Evolutionary conservation across 2,888 invertebrate genomes (phyloP).

Genomic region (Dione juno): DNA sequence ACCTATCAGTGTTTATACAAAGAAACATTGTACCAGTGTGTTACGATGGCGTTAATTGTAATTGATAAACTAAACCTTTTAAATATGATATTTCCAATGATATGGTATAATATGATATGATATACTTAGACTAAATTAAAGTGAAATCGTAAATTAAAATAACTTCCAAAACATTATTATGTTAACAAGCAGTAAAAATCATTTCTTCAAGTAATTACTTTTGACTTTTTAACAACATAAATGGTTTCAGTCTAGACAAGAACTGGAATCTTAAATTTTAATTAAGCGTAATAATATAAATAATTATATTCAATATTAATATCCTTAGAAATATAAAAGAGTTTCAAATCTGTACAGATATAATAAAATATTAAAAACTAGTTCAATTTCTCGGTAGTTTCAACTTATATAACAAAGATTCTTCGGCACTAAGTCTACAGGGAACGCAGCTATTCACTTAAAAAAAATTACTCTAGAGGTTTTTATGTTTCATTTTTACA

Average conservation of each 20-base stretch:
- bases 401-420: slow-evolving; percentile 9
- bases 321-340: slow-evolving; percentile 10
- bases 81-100: slow-evolving; percentile 8
- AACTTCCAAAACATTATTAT: slow-evolving; percentile 7
- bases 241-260: slow-evolving; percentile 29
- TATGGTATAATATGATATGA: no score
- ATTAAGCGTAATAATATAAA: slow-evolving; percentile 15
- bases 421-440: slow-evolving; percentile 12
- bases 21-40: not conserved
- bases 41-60: not conserved
- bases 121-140: slow-evolving; percentile 11
- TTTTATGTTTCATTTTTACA: slow-evolving; percentile 5
- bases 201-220: slow-evolving; percentile 20
- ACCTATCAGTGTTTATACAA: not conserved
- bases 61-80: not conserved
- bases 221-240: slow-evolving; percentile 23
- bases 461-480: slow-evolving; percentile 8
- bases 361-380: slow-evolving; percentile 24
- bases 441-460: slow-evolving; percentile 13
- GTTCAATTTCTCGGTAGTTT: slow-evolving; percentile 15
- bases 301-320: slow-evolving; percentile 16
- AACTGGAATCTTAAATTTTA: slow-evolving; percentile 9
- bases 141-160: slow-evolving; percentile 14
- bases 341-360: slow-evolving; percentile 4
- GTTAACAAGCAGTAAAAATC: slow-evolving; percentile 20